These are phyloP conservation scores for Hypanus sabinus DNA, from an alignment of 2,113 vertebrate genomes.

Conservation along the genomic window DNA sequence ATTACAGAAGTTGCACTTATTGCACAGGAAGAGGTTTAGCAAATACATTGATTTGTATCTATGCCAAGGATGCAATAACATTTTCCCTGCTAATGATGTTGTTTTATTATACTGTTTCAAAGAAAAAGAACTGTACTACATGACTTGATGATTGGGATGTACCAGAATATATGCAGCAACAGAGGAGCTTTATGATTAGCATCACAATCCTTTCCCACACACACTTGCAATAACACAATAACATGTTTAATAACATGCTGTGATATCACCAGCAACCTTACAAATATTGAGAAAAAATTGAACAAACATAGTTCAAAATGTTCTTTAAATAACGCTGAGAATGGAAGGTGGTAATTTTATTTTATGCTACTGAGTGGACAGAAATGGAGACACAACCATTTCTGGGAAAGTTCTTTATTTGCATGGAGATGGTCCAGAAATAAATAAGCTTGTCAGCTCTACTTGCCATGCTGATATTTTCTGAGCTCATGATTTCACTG, in stretches of 20 bases:
- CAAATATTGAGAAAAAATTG: slow-evolving; percentile 14
- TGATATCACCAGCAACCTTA: neutral
- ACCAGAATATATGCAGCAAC: neutral
- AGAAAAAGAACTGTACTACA: neutral
- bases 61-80: neutral
- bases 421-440: neutral
- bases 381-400: slow-evolving; percentile 3
- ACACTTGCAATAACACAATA: slow-evolving; percentile 2
- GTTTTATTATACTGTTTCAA: neutral
- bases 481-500: neutral
- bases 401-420: neutral
- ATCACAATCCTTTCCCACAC: neutral
- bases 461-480: neutral
- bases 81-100: neutral
- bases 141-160: neutral
- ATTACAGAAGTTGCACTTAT: neutral
- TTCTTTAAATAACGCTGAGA: slow-evolving; percentile 18
- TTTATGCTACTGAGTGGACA: neutral
- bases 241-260: neutral
- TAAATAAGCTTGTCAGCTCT: neutral
- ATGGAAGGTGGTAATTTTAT: neutral
- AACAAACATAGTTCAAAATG: slow-evolving; percentile 3
- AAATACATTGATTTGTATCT: slow-evolving; percentile 2
- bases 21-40: neutral
- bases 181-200: neutral